These are phyloP conservation scores for Phalacrocorax aristotelis DNA, from an alignment of 2,113 vertebrate genomes.

Conservation along the genomic window DNA sequence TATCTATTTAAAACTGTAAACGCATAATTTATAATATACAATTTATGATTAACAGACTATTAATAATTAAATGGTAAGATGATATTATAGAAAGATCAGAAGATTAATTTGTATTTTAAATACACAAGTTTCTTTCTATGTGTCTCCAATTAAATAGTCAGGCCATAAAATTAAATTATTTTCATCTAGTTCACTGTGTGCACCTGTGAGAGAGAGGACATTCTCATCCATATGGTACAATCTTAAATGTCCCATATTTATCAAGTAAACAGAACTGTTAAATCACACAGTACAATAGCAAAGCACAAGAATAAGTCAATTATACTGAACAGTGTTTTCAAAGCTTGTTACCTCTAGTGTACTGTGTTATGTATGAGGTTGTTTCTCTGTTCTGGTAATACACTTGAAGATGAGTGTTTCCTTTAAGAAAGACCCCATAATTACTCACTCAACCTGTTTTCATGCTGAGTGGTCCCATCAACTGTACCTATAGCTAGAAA, in stretches of 20 bases:
- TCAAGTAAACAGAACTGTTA: not conserved
- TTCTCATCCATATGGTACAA: not conserved
- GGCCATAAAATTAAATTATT: not conserved
- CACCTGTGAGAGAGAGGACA: not conserved
- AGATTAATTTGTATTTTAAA: constrained; percentile 7
- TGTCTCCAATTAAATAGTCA: not conserved
- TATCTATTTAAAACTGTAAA: constrained; percentile 48
- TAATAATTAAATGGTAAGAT: constrained; percentile 54
- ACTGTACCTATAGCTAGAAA: not conserved
- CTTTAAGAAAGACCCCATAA: not conserved
- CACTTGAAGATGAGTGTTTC: not conserved
- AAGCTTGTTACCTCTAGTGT: not conserved
- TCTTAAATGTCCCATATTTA: not conserved
- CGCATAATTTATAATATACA: constrained; percentile 44
- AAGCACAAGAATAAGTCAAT: not conserved
- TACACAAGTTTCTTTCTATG: not conserved
- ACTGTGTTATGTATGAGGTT: not conserved
- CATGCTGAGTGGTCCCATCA: not conserved
- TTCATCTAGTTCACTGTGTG: not conserved
- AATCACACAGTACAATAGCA: not conserved
- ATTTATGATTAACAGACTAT: constrained; percentile 54
- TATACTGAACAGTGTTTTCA: not conserved
- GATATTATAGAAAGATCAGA: not conserved
- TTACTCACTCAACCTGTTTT: not conserved
- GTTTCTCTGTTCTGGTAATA: not conserved